phyloP scores from a whole-genome alignment of 2,797 vertebrate species.

The Squalus acanthias region DNA sequence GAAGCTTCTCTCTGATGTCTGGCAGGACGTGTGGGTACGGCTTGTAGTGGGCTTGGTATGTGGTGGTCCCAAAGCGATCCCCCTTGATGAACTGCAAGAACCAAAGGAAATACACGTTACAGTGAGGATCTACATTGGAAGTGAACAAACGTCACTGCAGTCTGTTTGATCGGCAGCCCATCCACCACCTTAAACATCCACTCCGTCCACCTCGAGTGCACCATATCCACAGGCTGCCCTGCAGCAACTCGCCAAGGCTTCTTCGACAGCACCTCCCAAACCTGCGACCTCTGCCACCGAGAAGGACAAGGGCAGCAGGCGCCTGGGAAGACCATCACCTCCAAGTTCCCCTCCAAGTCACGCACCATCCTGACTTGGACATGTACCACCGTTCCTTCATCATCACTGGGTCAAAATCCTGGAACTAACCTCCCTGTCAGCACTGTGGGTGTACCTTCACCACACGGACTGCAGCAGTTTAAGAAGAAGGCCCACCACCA shows the following conservation, averaged over 20 bases:
- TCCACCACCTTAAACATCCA: not conserved
- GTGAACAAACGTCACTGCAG: not conserved
- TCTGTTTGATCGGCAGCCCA: too few species aligned
- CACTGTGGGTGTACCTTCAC: not conserved
- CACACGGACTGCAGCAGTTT: not conserved
- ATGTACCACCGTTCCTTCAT: not conserved
- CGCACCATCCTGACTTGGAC: not conserved
- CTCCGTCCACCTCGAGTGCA: not conserved
- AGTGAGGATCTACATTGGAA: not conserved
- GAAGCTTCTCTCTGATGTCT: slow-evolving; percentile 53
- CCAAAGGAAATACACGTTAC: slow-evolving; percentile 47
- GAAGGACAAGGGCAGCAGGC: not conserved
- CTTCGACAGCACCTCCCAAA: not conserved
- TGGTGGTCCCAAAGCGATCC: slow-evolving; percentile 52
- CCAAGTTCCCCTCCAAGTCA: not conserved
- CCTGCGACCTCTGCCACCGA: not conserved
- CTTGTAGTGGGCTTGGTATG: slow-evolving; percentile 54
- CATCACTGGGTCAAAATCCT: not conserved
- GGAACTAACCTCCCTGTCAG: not conserved
- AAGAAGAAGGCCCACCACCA: not conserved
- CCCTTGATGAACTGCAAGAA: slow-evolving; percentile 57
- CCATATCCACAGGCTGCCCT: not conserved
- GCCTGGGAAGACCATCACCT: not conserved
- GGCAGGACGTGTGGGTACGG: slow-evolving; percentile 54
- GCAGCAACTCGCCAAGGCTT: not conserved